These are phyloP conservation scores for Agonum fuliginosum DNA, from an alignment of 2,888 invertebrate species.

Conservation along the genomic window DNA sequence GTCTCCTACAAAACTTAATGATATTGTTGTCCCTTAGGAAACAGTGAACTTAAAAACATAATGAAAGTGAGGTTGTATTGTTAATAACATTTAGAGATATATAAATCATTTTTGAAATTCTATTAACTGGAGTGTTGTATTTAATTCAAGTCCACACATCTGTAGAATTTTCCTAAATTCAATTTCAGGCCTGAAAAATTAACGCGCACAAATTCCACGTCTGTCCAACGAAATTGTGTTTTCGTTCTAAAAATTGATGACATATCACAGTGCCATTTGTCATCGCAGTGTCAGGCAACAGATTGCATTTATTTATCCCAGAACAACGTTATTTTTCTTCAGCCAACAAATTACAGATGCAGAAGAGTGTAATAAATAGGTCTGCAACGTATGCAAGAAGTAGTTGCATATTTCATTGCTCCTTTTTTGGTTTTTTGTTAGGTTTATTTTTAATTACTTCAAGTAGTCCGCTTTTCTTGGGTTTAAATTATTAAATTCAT, in stretches of 20 bases:
- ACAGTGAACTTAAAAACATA: too few relatives aligned
- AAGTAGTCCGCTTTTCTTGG: slow-evolving; percentile 41
- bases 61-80: too few relatives aligned
- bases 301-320: slow-evolving; percentile 27
- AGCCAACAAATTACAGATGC: slow-evolving; percentile 22
- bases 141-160: slow-evolving; percentile 1
- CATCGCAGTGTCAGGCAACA: slow-evolving; percentile 24
- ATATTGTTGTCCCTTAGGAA: too few relatives aligned
- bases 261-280: slow-evolving; percentile 37
- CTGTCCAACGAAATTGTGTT: slow-evolving; percentile 48
- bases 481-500: slow-evolving; percentile 50
- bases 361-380: slow-evolving; percentile 41
- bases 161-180: slow-evolving; percentile 25
- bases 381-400: slow-evolving; percentile 22
- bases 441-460: slow-evolving; percentile 50
- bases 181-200: slow-evolving; percentile 48
- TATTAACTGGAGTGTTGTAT: neutral
- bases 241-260: slow-evolving; percentile 47
- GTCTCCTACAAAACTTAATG: too few relatives aligned
- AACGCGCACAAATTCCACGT: slow-evolving; percentile 44
- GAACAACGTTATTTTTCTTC: neutral
- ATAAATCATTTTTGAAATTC: slow-evolving; percentile 10
- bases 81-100: neutral
- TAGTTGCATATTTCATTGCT: slow-evolving; percentile 39
- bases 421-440: slow-evolving; percentile 18